Percentiles rank a stretch among this genome's conserved stretches.
Conservation (phyloP, 2,113 vertebrate species). For the Tichodroma muraria region DNA sequence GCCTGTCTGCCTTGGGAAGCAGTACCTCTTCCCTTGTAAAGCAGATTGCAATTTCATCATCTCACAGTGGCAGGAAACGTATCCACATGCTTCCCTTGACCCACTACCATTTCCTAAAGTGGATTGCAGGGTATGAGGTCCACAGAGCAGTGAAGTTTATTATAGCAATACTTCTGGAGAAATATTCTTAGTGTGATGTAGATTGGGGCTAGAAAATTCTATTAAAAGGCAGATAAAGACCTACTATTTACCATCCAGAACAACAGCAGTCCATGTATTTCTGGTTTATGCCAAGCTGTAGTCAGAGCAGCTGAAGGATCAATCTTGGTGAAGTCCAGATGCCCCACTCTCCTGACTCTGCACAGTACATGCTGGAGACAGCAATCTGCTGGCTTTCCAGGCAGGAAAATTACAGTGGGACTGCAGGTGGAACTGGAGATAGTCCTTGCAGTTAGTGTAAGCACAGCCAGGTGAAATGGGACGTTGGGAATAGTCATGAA, state of each 20-base stretch:
- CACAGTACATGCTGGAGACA: not conserved
- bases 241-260: not conserved
- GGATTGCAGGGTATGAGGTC: not conserved
- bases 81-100: not conserved
- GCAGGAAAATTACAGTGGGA: not conserved
- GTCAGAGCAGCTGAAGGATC: not conserved
- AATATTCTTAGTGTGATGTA: not conserved
- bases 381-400: not conserved
- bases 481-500: not conserved
- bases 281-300: not conserved
- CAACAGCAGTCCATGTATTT: accelerated
- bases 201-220: not conserved
- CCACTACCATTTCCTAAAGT: not conserved
- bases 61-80: not conserved
- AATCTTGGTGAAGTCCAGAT: not conserved
- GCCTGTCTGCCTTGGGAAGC: not conserved
- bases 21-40: not conserved
- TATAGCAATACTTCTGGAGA: not conserved
- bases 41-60: not conserved
- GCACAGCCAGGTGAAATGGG: not conserved
- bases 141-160: not conserved
- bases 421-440: not conserved
- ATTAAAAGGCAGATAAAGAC: not conserved
- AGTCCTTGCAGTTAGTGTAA: not conserved
- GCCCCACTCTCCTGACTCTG: not conserved